Evolutionary conservation across 2,797 vertebrate species (phyloP).

Genomic region (Columba guinea): DNA sequence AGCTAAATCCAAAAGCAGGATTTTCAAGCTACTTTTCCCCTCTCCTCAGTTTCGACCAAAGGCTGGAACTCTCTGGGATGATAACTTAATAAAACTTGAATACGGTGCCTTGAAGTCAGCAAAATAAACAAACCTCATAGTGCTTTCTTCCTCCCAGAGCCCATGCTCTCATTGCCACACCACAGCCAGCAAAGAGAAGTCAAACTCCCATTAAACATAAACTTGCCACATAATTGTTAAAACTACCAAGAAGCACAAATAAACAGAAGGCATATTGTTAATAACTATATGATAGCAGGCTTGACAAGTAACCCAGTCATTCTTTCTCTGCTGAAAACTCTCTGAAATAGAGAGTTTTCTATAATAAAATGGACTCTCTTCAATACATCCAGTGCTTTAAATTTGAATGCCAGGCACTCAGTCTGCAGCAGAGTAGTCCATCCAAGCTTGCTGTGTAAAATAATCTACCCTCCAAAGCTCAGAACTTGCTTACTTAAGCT

Average conservation of each 20-base stretch:
- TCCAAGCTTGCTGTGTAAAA: background rate
- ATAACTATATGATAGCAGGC: background rate
- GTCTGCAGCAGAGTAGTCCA: background rate
- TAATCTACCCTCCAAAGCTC: background rate
- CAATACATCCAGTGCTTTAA: background rate
- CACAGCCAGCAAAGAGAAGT: background rate
- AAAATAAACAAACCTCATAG: background rate
- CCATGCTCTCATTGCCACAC: accelerated
- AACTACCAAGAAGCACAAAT: background rate
- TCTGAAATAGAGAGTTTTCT: background rate
- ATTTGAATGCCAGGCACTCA: accelerated
- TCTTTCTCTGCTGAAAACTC: background rate
- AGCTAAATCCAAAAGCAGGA: background rate
- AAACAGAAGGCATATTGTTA: background rate
- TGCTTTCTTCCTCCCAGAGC: background rate
- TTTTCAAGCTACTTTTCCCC: background rate
- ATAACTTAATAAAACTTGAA: background rate
- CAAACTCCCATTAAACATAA: background rate
- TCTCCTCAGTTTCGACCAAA: background rate
- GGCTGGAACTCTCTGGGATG: background rate
- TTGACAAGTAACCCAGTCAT: background rate
- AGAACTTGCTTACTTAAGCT: slow-evolving; percentile 27
- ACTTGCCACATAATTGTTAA: background rate
- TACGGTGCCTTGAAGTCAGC: background rate
- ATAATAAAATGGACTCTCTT: background rate